Evolutionary conservation across 2,888 invertebrate genomes (phyloP), one percentile per base, ranked within the genome.

Genomic region (Agrochola litura): DNA sequence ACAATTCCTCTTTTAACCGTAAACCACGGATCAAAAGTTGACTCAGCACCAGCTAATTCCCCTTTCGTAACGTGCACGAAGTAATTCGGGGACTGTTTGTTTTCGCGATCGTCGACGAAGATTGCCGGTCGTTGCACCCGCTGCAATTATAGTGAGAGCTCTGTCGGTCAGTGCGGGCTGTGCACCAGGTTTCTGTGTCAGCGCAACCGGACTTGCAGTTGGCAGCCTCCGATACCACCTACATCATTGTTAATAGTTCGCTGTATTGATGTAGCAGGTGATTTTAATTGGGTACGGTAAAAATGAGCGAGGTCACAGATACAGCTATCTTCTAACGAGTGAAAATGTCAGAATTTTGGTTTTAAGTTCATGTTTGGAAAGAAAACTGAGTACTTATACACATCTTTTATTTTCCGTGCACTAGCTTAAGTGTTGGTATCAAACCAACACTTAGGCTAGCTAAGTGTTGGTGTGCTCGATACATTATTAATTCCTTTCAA

Each of bases 151-250:
- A 89, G 90, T 88, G 90, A 90, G 91, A 89, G 88, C 90, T 86
- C 86, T 90, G 90, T 90, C 89, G 90, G 89, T 91, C 92, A 91
- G 66, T 69, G 85, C 81, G 87, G 80, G 67, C 89, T 87, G 92
- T 89, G 90, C 93, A 92, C 92, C 90, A 84, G 94, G 95, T 95
- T 94, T 95, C 90, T 95, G 94, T 93, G 95, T 94, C 95, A 94
- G 73, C 82, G 76, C 88, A 90, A 93, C 94, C 93, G 93, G 93
- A 94, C 91, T 83, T 83, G 77, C 80, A 76, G 80, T 82, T 78
- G 75, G 74, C 81, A 81, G 85, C 76, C 82, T 76, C 88, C 75
- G 67, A 78, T 66, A 79, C 69, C 77, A 73, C 77, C 79, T 80
- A 78, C 76, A 78, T 82, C 70, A 77, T 77, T 71, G 74, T 84